phyloP scores from a whole-genome alignment of 2,113 vertebrate genomes.

The Chlorodrepanis virens region DNA sequence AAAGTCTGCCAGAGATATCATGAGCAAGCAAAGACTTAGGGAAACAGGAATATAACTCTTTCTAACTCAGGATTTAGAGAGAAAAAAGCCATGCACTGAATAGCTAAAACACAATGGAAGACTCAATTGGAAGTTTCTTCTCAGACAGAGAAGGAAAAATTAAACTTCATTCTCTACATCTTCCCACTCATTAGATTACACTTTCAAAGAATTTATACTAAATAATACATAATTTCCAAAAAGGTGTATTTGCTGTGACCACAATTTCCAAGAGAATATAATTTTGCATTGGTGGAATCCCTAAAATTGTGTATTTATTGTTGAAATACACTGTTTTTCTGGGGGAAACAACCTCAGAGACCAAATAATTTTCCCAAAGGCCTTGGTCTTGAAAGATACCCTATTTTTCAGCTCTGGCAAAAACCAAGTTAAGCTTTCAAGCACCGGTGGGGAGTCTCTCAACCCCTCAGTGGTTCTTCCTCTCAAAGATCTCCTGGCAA shows the following conservation, averaged over 20 bases:
- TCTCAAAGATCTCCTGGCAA: not conserved
- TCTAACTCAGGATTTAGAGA: not conserved
- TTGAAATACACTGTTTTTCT: not conserved
- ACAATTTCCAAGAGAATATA: not conserved
- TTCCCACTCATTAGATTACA: not conserved
- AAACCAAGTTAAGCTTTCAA: not conserved
- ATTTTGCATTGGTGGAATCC: not conserved
- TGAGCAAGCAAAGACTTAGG: not conserved
- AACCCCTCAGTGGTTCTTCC: not conserved
- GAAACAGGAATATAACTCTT: not conserved
- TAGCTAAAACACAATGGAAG: not conserved
- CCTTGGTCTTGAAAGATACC: accelerated
- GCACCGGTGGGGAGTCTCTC: accelerated
- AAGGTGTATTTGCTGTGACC: not conserved
- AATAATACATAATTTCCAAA: accelerated
- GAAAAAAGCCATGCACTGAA: not conserved
- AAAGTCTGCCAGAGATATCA: not conserved
- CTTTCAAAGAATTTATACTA: not conserved
- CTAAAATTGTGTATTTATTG: not conserved
- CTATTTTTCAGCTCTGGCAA: not conserved
- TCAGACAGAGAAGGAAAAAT: not conserved
- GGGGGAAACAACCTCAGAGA: not conserved
- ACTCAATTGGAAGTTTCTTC: not conserved
- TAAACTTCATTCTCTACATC: accelerated
- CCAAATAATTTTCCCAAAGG: accelerated